These are phyloP conservation scores for Argyrosomus japonicus DNA, from an alignment of 2,113 vertebrate species.

Conservation along the genomic window DNA sequence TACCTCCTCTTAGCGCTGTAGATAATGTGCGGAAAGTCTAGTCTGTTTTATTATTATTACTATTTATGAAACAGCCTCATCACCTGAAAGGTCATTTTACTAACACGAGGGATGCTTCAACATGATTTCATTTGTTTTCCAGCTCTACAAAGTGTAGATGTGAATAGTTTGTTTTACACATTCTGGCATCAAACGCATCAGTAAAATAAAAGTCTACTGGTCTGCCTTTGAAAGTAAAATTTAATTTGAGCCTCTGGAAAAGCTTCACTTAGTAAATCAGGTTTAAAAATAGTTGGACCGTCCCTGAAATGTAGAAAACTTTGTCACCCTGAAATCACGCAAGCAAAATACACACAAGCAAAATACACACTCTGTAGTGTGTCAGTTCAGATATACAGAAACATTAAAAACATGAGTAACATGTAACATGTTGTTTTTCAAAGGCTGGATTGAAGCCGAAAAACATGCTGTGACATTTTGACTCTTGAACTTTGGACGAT, in stretches of 20 bases:
- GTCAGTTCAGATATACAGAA: background rate
- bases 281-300: slow-evolving; percentile 4
- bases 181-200: background rate
- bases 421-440: no score
- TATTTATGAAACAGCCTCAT: background rate
- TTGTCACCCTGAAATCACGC: slow-evolving; percentile 3
- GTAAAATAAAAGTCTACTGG: background rate
- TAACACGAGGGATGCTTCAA: slow-evolving; percentile 3
- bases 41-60: no score
- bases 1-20: background rate
- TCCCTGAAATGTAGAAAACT: background rate
- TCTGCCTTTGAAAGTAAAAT: background rate
- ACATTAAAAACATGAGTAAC: background rate
- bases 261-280: background rate
- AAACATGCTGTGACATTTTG: no score
- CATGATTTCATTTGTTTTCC: background rate
- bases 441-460: no score
- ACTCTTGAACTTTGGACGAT: no score
- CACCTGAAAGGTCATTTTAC: background rate
- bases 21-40: background rate
- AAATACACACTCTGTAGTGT: background rate
- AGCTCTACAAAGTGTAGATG: background rate
- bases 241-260: background rate
- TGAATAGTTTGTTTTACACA: background rate
- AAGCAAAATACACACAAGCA: no score